Conservation (phyloP, 2,797 vertebrate genomes). For the Columba guinea region DNA sequence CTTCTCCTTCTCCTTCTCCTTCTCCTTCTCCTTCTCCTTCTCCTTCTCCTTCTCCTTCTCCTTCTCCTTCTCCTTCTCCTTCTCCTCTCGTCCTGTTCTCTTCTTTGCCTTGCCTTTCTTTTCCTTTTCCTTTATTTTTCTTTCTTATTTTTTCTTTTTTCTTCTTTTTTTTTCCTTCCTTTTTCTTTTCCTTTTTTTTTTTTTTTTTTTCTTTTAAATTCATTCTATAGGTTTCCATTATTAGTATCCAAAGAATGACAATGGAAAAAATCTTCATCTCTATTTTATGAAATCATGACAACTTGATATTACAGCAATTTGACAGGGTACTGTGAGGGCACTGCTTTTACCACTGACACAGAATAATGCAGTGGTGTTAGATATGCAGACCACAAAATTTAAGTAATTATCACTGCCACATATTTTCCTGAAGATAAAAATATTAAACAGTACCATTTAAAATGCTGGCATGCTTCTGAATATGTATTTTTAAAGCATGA, state of each 20-base stretch:
- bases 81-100: too few relatives aligned
- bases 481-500: neutral
- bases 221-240: neutral
- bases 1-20: too few relatives aligned
- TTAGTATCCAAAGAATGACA: neutral
- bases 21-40: too few relatives aligned
- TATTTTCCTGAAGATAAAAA: conserved; percentile 19
- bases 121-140: too few relatives aligned
- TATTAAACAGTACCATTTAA: neutral
- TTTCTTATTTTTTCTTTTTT: too few relatives aligned
- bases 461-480: neutral
- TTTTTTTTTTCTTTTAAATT: neutral
- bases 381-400: neutral
- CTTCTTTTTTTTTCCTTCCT: too few relatives aligned
- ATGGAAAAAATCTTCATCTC: neutral
- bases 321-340: neutral
- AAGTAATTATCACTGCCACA: neutral
- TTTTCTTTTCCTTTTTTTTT: too few relatives aligned
- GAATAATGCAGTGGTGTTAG: neutral
- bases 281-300: neutral
- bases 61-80: too few relatives aligned
- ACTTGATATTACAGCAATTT: neutral
- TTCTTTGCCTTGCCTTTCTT: too few relatives aligned
- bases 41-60: too few relatives aligned
- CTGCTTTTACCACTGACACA: neutral